A percentile compares a stretch with the other conserved stretches of the same genome.
These are phyloP conservation scores for Lamproptera curius DNA, from an alignment of 2,888 invertebrate species.

Conservation along the genomic window DNA sequence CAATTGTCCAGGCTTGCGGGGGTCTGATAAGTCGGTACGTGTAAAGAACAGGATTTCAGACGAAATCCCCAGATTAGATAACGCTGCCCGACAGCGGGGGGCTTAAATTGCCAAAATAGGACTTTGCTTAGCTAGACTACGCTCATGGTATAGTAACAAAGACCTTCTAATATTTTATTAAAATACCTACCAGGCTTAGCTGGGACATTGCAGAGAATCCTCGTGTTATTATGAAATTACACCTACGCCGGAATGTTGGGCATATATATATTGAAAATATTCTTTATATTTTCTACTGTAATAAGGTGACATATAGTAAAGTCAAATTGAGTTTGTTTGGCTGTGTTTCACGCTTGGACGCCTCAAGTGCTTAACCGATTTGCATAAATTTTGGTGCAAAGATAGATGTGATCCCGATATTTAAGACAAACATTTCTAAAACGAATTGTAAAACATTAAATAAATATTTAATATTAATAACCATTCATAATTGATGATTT, in stretches of 20 bases:
- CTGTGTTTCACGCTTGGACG: too few species aligned
- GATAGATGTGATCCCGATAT: neutral
- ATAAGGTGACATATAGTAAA: too few species aligned
- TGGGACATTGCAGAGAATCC: too few species aligned
- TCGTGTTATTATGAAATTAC: too few species aligned
- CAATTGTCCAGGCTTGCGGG: slow-evolving; percentile 6
- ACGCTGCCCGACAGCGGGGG: slow-evolving; percentile 5
- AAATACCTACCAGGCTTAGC: neutral
- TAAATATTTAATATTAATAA: too few species aligned
- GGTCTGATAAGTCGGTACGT: slow-evolving; percentile 13
- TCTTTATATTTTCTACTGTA: too few species aligned
- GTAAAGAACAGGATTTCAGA: slow-evolving; percentile 17
- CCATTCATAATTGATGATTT: too few species aligned
- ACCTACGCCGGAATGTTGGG: too few species aligned
- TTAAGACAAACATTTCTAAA: neutral
- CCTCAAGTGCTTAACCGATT: too few species aligned
- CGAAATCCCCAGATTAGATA: slow-evolving; percentile 19
- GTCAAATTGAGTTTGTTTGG: too few species aligned
- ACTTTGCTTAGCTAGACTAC: slow-evolving; percentile 13
- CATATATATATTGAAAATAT: too few species aligned
- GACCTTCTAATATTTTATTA: slow-evolving; percentile 3
- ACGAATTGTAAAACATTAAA: neutral
- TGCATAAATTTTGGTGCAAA: too few species aligned
- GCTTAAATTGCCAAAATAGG: slow-evolving; percentile 5
- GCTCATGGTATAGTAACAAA: slow-evolving; percentile 3